A percentile compares a stretch with the other conserved stretches of the same genome.
Conservation (phyloP, 2,888 invertebrate species). For the Leucoma salicis region DNA sequence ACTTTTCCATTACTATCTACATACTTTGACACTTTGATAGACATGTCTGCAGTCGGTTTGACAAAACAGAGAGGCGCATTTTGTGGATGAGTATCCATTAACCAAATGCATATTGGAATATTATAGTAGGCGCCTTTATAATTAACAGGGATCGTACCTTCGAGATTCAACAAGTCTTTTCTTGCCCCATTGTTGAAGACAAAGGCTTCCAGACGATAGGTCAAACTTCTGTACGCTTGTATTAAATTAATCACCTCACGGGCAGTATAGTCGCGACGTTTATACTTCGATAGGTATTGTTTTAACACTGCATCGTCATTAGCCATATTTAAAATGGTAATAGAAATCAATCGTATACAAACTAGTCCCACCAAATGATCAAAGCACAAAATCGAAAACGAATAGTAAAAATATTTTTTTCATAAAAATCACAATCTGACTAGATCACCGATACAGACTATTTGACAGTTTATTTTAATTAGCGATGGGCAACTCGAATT, state of each 20-base stretch:
- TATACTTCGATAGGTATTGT: slow-evolving; percentile 69
- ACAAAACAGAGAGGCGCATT: slow-evolving; percentile 98
- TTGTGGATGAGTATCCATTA: slow-evolving; percentile 98
- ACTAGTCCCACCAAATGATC: too few relatives aligned
- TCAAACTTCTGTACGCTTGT: slow-evolving; percentile 70
- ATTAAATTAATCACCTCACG: slow-evolving; percentile 72
- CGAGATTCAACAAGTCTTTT: slow-evolving; percentile 91
- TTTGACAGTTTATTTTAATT: too few relatives aligned
- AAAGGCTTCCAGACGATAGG: slow-evolving; percentile 75
- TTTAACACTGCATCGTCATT: slow-evolving; percentile 68
- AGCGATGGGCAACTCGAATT: too few relatives aligned
- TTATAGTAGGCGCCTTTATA: slow-evolving; percentile 96
- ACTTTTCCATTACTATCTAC: slow-evolving; percentile 98
- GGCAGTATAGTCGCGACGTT: slow-evolving; percentile 69
- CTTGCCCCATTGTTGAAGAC: slow-evolving; percentile 94
- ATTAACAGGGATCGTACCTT: slow-evolving; percentile 95
- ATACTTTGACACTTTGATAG: slow-evolving; percentile 95
- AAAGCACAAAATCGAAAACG: too few relatives aligned
- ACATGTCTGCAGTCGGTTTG: slow-evolving; percentile 96
- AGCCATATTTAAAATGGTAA: slow-evolving; percentile 50
- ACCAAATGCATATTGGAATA: slow-evolving; percentile 97
- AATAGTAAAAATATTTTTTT: too few relatives aligned
- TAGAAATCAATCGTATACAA: neutral
- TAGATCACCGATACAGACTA: too few relatives aligned
- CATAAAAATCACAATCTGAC: too few relatives aligned